A percentile compares a stretch with the other conserved stretches of the same genome.
Conservation (phyloP, 2,797 vertebrate genomes). For the Cryptoprocta ferox region DNA sequence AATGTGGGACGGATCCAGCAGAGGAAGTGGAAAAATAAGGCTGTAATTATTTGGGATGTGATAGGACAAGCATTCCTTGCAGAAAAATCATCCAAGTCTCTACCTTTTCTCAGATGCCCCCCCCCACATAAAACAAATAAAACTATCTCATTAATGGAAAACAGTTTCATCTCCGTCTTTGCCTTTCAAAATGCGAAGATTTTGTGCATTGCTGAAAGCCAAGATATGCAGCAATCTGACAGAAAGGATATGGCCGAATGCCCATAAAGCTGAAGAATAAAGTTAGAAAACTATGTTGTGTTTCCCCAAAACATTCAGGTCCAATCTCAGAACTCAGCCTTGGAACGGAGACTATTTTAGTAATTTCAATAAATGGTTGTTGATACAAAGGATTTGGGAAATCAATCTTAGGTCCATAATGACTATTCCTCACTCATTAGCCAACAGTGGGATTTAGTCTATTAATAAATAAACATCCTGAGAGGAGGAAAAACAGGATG, state of each 20-base stretch:
- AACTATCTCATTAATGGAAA: background rate
- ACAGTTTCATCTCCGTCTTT: background rate
- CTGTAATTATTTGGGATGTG: conserved; percentile 59
- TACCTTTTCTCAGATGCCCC: background rate
- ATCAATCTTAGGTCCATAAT: background rate
- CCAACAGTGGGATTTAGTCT: background rate
- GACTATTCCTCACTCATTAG: background rate
- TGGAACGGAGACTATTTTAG: background rate
- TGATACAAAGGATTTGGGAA: background rate
- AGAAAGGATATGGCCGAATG: background rate
- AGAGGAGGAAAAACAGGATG: background rate
- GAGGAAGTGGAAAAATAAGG: conserved; percentile 24
- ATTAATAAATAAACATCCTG: background rate
- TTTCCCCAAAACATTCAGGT: background rate
- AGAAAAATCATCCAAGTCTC: background rate
- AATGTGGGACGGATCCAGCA: conserved; percentile 71
- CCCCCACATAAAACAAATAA: background rate
- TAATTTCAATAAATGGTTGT: background rate
- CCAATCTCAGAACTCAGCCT: background rate
- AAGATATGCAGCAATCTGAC: background rate
- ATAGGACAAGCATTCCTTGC: background rate
- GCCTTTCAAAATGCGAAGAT: background rate
- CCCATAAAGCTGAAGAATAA: background rate
- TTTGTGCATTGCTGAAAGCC: background rate
- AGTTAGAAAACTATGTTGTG: background rate